Percentiles rank a stretch among this genome's conserved stretches.
Conservation (phyloP, 2,797 vertebrate species). For the Gymnoscopelus braueri region DNA sequence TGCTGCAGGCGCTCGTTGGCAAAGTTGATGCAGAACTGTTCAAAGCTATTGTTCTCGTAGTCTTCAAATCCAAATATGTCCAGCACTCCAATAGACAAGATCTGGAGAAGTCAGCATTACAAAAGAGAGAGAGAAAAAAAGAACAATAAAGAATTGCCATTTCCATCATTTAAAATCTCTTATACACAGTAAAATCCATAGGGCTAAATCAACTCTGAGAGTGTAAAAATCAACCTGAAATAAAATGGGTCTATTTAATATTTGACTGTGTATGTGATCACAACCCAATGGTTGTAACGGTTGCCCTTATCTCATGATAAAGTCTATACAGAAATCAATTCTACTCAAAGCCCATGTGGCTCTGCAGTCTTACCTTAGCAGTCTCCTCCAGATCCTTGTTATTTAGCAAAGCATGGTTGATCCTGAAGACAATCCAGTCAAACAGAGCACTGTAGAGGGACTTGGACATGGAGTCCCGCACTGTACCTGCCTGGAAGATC, state of each 20-base stretch:
- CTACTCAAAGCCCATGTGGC: too few species aligned
- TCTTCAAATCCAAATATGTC: slow-evolving; percentile 99
- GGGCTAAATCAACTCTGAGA: too few species aligned
- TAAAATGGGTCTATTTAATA: too few species aligned
- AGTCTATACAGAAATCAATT: too few species aligned
- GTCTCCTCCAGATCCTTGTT: slow-evolving; percentile 92
- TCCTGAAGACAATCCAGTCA: slow-evolving; percentile 99
- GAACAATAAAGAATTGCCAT: background rate
- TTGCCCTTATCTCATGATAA: too few species aligned
- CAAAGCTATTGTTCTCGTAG: slow-evolving; percentile 98
- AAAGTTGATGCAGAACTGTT: slow-evolving; percentile 99
- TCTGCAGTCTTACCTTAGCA: slow-evolving; percentile 82
- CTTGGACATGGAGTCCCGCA: slow-evolving; percentile 97
- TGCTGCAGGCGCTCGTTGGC: slow-evolving; percentile 98
- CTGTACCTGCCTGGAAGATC: slow-evolving; percentile 88
- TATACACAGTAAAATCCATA: too few species aligned
- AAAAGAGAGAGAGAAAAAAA: background rate
- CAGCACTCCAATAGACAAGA: slow-evolving; percentile 96
- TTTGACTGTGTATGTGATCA: too few species aligned
- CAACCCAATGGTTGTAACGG: too few species aligned
- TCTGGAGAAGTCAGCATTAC: slow-evolving; percentile 75
- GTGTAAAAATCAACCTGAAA: too few species aligned
- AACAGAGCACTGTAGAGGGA: slow-evolving; percentile 96
- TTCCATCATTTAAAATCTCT: background rate
- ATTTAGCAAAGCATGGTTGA: slow-evolving; percentile 97